A percentile compares a stretch with the other conserved stretches of the same genome.
These are phyloP conservation scores for Hyposmocoma kahamanoa DNA, from an alignment of 1,140 invertebrate genomes.

Conservation along the genomic window DNA sequence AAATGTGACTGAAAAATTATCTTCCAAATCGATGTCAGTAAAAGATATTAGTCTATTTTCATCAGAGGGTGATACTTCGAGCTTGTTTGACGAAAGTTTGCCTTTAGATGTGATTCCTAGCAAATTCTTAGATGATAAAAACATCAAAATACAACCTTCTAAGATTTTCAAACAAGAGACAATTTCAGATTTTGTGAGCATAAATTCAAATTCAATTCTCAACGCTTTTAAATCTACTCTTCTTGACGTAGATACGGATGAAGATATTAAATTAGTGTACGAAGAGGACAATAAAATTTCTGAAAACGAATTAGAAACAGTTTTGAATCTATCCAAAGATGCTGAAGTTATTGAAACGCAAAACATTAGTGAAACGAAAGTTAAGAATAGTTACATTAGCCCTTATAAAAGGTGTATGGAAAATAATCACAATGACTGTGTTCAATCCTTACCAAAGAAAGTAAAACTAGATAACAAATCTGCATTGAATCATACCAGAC, in stretches of 20 bases:
- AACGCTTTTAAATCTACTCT: conserved; percentile 53
- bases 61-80: conserved; percentile 54
- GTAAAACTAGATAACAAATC: conserved; percentile 18
- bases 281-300: conserved; percentile 37
- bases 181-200: conserved; percentile 20
- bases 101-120: conserved; percentile 44
- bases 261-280: conserved; percentile 56
- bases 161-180: conserved; percentile 16
- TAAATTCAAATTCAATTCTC: conserved; percentile 46
- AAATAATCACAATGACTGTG: conserved; percentile 11
- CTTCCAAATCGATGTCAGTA: conserved; percentile 9
- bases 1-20: conserved; percentile 15
- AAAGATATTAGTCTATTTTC: conserved; percentile 61
- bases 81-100: conserved; percentile 73
- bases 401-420: conserved; percentile 34
- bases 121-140: conserved; percentile 30
- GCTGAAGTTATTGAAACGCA: conserved; percentile 33
- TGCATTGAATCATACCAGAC: neutral
- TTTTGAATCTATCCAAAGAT: conserved; percentile 20
- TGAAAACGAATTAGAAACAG: conserved; percentile 9
- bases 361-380: conserved; percentile 17
- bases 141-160: conserved; percentile 1
- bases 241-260: conserved; percentile 33
- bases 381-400: conserved; percentile 32
- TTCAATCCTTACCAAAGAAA: conserved; percentile 33